A percentile compares a stretch with the other conserved stretches of the same genome.
Conservation (phyloP, 1,140 invertebrate genomes). For the Neoseiulus cucumeris region DNA sequence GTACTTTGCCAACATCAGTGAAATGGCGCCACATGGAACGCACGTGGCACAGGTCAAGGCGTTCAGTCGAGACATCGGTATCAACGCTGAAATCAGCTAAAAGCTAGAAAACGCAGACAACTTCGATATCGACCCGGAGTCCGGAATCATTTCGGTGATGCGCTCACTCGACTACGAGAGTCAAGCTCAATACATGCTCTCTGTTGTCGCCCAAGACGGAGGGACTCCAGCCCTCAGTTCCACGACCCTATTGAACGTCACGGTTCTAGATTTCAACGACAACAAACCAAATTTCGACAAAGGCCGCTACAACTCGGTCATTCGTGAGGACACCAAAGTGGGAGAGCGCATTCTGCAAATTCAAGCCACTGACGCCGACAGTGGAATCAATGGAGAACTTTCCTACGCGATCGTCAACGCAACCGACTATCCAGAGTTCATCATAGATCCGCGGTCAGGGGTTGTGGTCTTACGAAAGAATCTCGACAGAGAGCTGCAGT, state of each 20-base stretch:
- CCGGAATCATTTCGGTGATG: conserved; percentile 47
- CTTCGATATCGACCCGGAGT: conserved; percentile 49
- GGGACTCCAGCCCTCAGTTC: conserved; percentile 56
- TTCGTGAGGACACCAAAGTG: conserved; percentile 51
- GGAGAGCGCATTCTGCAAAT: conserved; percentile 42
- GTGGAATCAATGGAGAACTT: not conserved
- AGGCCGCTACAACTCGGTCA: conserved; percentile 49
- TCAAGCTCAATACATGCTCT: conserved; percentile 38
- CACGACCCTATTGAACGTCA: conserved; percentile 50
- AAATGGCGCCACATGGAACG: conserved; percentile 44
- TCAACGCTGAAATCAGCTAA: conserved; percentile 77
- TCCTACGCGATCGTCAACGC: conserved; percentile 21
- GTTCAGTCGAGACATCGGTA: conserved; percentile 57
- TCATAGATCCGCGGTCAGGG: conserved; percentile 53
- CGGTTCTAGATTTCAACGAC: conserved; percentile 68
- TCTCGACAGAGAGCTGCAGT: conserved; percentile 59
- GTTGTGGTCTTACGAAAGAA: conserved; percentile 47
- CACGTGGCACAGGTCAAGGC: conserved; percentile 38
- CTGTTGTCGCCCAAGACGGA: conserved; percentile 68
- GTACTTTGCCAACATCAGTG: conserved; percentile 50
- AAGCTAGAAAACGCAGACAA: conserved; percentile 65
- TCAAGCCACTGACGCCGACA: conserved; percentile 52
- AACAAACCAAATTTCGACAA: conserved; percentile 65
- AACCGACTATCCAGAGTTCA: conserved; percentile 40
- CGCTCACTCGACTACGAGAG: conserved; percentile 48